Base-by-base conservation (phyloP, 2,797 vertebrate genomes). In the Ptychobarbus kaznakovi region DNA sequence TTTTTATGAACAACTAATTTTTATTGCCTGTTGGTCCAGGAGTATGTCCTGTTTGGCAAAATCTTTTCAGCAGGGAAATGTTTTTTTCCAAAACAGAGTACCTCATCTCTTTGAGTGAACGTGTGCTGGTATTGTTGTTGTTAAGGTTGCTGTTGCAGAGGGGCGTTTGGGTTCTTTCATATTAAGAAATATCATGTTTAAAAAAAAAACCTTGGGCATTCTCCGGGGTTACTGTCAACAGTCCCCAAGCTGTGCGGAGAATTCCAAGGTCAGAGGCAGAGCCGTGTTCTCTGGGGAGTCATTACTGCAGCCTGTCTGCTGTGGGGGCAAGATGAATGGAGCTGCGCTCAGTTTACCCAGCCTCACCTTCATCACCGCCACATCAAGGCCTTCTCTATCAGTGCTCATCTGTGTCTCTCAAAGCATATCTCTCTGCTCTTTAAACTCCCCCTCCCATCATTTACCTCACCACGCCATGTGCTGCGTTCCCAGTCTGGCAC, bases 301-400 rank as follows among this genome's bases (percentile, higher is more conserved):
- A 68, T 83, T 76, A 76, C 73, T 42, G 70, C 70, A 75, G 70
- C 3, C 70, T 74, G 69, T 74, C 69, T 82, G 40, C 70, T 74
- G 56, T 83, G 58, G 56, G 35, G 70, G 40, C 51, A 83, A 83
- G 81, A 83, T 75, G 70, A 83, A 83, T 65, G 72, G 56, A 75
- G 70, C 58, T 65, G 11, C 3, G 46, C 66, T 70, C 80, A 18
- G 35, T 40, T 44, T 51, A 66, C 20, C 25, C 72, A 40, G 3
- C 70, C n/a, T 66, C 40, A 10, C 40, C 70, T 65, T 75, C 72
- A 66, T 83, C 81, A 74, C 40, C 18, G 2, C 25, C 38, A 49
- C 70, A 83, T 76, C 82, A 83, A 49, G 58, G 73, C 58, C 58
- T 44, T 42, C 51, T 69, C 35, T 28, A 83, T 76, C 72, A 51